Percentiles rank a stretch among this genome's conserved stretches.
Conservation (phyloP, 2,888 invertebrate genomes). For the Pristionchus arcanus region DNA sequence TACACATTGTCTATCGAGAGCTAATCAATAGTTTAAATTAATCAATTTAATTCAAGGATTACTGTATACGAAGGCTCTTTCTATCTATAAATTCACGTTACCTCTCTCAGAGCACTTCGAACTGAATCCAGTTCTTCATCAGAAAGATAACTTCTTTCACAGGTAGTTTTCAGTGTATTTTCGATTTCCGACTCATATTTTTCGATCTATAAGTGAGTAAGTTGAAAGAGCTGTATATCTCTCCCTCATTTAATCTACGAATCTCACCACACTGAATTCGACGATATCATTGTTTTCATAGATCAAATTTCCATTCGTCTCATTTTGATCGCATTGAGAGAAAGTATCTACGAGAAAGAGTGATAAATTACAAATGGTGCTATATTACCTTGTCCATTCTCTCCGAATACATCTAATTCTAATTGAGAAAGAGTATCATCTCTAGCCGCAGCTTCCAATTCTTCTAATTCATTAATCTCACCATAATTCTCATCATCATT, state of each 20-base stretch:
- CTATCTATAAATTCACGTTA: background rate
- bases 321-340: background rate
- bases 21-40: background rate
- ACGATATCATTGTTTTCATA: background rate
- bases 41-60: too few species aligned
- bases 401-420: background rate
- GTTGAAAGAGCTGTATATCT: background rate
- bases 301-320: background rate
- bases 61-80: background rate
- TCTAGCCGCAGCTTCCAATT: background rate
- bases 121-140: background rate
- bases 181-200: background rate
- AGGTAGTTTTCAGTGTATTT: background rate
- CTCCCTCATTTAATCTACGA: background rate
- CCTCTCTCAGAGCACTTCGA: background rate
- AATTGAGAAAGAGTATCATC: background rate
- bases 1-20: background rate
- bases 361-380: background rate
- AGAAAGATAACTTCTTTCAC: background rate
- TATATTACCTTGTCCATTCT: background rate
- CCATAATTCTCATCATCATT: slow-evolving; percentile 7
- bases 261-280: background rate
- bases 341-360: background rate
- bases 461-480: background rate
- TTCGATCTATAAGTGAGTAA: background rate